Evolutionary conservation across 2,888 invertebrate species (phyloP).

Genomic region (Cerastoderma edule): DNA sequence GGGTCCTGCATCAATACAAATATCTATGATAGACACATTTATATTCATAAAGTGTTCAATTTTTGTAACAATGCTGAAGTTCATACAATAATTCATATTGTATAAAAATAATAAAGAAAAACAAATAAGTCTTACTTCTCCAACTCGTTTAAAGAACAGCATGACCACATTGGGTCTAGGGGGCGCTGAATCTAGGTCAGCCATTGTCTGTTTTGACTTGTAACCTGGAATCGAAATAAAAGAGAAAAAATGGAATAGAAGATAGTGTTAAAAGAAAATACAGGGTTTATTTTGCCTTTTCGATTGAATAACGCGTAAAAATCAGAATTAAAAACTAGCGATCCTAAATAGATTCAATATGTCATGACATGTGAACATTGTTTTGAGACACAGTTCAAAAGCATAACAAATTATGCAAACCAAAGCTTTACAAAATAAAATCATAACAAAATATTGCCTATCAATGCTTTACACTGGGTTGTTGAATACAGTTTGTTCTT

Average conservation of each 20-base stretch:
- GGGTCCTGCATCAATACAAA: too few species aligned
- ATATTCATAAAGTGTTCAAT: too few species aligned
- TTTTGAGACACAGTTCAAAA: neutral
- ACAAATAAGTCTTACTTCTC: conserved; percentile 49
- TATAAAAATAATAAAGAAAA: too few species aligned
- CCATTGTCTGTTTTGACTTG: conserved; percentile 7
- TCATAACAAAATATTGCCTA: neutral
- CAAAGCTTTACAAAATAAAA: neutral
- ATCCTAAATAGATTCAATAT: neutral
- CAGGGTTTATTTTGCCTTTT: neutral
- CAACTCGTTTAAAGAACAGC: conserved; percentile 60
- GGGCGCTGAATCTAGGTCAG: conserved; percentile 37
- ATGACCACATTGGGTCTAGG: conserved; percentile 49
- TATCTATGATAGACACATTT: too few species aligned
- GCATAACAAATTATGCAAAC: neutral
- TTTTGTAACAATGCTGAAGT: too few species aligned
- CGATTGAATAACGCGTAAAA: neutral
- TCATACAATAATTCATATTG: too few species aligned
- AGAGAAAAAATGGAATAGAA: neutral
- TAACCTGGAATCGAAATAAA: too few species aligned
- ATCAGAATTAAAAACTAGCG: neutral
- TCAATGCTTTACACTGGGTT: neutral
- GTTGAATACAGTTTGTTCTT: neutral
- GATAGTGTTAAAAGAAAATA: neutral
- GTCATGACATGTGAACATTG: neutral